A percentile compares a stretch with the other conserved stretches of the same genome.
Evolutionary conservation across 2,797 vertebrate genomes (phyloP).

Genomic region (Hypotaenidia philippensis): DNA sequence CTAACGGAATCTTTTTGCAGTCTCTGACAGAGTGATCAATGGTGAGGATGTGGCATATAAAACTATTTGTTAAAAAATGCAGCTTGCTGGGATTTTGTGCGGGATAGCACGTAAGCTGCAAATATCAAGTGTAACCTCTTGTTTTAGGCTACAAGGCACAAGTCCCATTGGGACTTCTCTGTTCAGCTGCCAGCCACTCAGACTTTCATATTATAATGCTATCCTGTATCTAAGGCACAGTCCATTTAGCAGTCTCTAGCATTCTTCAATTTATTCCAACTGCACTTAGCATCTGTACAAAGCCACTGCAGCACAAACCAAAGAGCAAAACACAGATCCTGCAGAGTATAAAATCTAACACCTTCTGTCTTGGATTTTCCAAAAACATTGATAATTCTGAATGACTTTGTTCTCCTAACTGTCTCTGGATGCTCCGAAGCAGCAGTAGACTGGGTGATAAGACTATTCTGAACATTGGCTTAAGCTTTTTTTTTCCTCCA

Average conservation of each 20-base stretch:
- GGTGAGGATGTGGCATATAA: constrained; percentile 8
- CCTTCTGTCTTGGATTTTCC: not conserved
- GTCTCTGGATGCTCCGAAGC: not conserved
- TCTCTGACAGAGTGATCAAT: constrained; percentile 17
- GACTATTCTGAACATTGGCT: not conserved
- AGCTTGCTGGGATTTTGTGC: not conserved
- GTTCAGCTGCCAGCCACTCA: not conserved
- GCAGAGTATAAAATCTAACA: not conserved
- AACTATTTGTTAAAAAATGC: constrained; percentile 11
- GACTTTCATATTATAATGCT: not conserved
- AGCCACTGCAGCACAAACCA: not conserved
- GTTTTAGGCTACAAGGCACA: not conserved
- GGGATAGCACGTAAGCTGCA: not conserved
- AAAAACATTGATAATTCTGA: not conserved
- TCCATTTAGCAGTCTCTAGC: not conserved
- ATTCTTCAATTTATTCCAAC: not conserved
- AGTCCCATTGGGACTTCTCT: not conserved
- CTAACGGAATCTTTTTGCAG: not conserved
- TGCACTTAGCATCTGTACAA: not conserved
- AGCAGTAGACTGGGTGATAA: not conserved
- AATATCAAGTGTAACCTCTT: constrained; percentile 7
- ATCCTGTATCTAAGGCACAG: not conserved
- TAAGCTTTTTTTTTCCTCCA: not conserved
- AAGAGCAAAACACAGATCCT: not conserved
- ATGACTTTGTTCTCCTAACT: not conserved